These are phyloP conservation scores for Mesembrinibis cayennensis DNA, from an alignment of 2,113 vertebrate species.

Conservation along the genomic window DNA sequence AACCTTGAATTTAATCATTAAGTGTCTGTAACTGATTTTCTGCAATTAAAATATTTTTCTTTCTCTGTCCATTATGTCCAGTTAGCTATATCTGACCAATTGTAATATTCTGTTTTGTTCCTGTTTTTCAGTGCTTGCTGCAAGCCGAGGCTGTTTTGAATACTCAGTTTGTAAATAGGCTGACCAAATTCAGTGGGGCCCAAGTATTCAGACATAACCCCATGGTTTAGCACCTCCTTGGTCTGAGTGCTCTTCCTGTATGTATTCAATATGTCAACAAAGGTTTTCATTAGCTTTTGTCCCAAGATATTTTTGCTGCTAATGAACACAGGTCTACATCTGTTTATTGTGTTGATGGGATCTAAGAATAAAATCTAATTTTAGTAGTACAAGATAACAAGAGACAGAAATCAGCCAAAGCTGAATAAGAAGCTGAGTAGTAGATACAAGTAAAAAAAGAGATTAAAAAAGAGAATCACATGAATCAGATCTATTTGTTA, in stretches of 20 bases:
- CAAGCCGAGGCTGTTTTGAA: background rate
- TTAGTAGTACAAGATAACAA: slow-evolving; percentile 11
- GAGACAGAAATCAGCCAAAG: slow-evolving; percentile 24
- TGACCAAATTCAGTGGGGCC: background rate
- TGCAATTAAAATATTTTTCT: background rate
- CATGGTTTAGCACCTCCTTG: background rate
- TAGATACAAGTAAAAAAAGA: background rate
- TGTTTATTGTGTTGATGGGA: background rate
- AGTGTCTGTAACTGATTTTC: background rate
- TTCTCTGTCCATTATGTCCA: background rate
- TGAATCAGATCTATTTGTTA: slow-evolving; percentile 32
- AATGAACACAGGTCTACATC: background rate
- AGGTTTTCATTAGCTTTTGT: background rate
- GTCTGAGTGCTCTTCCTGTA: background rate
- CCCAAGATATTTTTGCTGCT: background rate
- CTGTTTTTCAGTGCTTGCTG: background rate
- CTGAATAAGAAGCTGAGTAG: slow-evolving; percentile 30
- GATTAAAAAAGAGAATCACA: background rate
- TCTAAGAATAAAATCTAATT: slow-evolving; percentile 38
- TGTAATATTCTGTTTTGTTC: background rate
- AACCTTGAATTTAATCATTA: background rate
- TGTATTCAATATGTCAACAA: background rate
- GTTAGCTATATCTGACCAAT: background rate
- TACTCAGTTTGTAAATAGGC: background rate
- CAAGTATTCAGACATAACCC: background rate